Evolutionary conservation across 2,797 vertebrate genomes (phyloP), one percentile per base, ranked within the genome.

Genomic region (Stomatorhinus walkeri): DNA sequence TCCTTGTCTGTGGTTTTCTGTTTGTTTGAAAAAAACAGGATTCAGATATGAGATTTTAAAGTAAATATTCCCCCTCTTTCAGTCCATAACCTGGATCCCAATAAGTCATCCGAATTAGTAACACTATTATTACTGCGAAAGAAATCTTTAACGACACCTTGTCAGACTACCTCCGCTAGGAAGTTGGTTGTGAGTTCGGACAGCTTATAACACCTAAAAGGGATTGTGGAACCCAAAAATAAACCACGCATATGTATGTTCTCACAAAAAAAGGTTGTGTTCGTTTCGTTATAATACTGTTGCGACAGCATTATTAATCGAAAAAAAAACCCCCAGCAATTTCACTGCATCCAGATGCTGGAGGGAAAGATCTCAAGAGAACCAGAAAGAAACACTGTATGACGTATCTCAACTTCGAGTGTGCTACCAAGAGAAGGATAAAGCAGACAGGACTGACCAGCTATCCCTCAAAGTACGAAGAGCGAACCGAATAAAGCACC

Each of bases 401-500:
- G 56, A 51, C 28, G 52, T 43, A 81, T 81, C 40, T 81, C 68
- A 36, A 22, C 8, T 81, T 46, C 6, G 43, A 81, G 76, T 22
- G 76, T 46, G 7, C 8, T 81, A 46, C 76, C 76, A 81, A 22
- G 36, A 90, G 88, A 89, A 93, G 92, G 93, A 94, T 94, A 94
- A 94, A 94, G 94, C 91, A 94, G 94, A 94, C 94, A 9, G 92
- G 95, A 93, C 91, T 89, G 59, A 90, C 90, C 49, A 90, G 92
- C 94, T 93, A 93, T 93, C 94, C 94, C 94, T 92, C 91, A 88
- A 90, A 76, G 89, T 91, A 88, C 90, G 89, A 92, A 91, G 93
- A 91, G 93, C 94, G 94, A 95, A 95, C 88, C 88, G 94, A 92
- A 95, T 94, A 94, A 93, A 94, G 93, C 93, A 76, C 52, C 88